Base-by-base conservation (phyloP, 2,888 invertebrate genomes). In the Nymphalis urticae region DNA sequence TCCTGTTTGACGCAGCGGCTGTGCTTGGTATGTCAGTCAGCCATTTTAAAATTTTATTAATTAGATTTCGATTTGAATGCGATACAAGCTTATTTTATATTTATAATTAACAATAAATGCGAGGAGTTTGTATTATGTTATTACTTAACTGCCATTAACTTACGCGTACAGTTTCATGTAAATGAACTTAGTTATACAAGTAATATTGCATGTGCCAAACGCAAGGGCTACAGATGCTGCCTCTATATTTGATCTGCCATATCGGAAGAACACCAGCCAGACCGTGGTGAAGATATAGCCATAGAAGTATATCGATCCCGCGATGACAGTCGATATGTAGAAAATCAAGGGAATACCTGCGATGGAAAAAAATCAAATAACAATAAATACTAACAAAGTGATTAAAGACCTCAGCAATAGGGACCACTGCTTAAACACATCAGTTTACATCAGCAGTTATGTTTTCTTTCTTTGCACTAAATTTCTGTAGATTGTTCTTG, bases 261-360 rank as follows among this genome's bases (percentile, higher is more conserved):
- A 80, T 9, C 75, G 74, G 69, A 77, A 75, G 67, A 83, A 79
- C 3, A 83, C 75, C 70, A 82, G 83, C 86, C 86, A 87, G 8
- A 78, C 1, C 71, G 78, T 79, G 1, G 83, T 85, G 32, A 85
- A 27, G 24, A 84, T 70, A 68, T 83, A 87, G 3, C 77, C 77
- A 76, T 87, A 86, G 69, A 81, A 78, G 68, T 86, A 88, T 9
- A 75, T 70, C 0, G 66, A 7, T 0, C 72, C 54, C 6, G 16
- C 73, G 19, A n/a, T 72, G 10, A 51, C 9, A 0, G 78, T 77
- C 10, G 80, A 0, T 0, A 85, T 10, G 73, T 86, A 84, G 62
- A 75, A 79, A 0, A 76, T 17, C 5, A 74, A 47, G 1, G 84
- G 75, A 42, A 84, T 82, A 0, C 74, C 86, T 87, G 74, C 1